Evolutionary conservation across 1,140 invertebrate species (phyloP).

Genomic region (Drosophila watanabei): DNA sequence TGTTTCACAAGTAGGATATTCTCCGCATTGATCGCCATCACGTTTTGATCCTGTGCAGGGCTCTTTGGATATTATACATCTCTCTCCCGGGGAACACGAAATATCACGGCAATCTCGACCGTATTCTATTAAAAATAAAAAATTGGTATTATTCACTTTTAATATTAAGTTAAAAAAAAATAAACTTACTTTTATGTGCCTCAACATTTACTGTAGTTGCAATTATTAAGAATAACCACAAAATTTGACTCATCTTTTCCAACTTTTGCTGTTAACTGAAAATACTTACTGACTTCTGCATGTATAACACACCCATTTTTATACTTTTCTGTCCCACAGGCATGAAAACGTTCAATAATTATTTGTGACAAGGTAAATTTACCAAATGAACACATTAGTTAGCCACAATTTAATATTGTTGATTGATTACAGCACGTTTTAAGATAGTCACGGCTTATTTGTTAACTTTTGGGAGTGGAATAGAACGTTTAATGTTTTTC

Average conservation of each 20-base stretch:
- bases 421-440: constrained; percentile 3
- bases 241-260: not conserved
- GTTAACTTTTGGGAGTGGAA: not conserved
- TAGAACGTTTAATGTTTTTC: not conserved
- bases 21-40: constrained; percentile 14
- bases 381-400: constrained; percentile 42
- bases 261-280: not conserved
- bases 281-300: not conserved
- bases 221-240: constrained; percentile 13
- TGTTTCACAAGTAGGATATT: constrained; percentile 15
- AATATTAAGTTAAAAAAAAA: too few relatives aligned
- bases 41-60: constrained; percentile 4
- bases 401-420: constrained; percentile 5
- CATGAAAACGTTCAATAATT: constrained; percentile 21
- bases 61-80: constrained; percentile 1
- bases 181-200: constrained; percentile 2
- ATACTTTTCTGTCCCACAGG: constrained; percentile 12
- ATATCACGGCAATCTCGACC: constrained; percentile 22
- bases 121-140: too few relatives aligned
- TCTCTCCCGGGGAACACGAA: constrained; percentile 8
- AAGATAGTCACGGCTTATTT: constrained; percentile 28
- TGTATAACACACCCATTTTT: constrained; percentile 6
- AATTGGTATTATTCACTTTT: too few relatives aligned
- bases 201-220: not conserved
- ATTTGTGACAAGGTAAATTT: constrained; percentile 21